Base-by-base conservation (phyloP, 2,113 vertebrate genomes). In the Hymenochirus boettgeri region DNA sequence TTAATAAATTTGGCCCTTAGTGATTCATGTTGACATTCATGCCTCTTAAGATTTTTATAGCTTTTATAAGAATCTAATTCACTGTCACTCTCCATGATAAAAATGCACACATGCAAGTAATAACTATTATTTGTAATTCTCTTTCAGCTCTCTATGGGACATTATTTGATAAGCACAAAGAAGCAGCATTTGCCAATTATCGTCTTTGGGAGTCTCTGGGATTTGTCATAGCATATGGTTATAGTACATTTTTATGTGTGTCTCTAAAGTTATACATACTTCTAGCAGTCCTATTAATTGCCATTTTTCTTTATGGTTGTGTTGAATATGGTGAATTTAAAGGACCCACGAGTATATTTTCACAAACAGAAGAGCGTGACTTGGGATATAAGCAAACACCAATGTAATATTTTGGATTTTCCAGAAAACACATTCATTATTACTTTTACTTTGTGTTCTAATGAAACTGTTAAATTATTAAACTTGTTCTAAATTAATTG, bases 141-240 rank as follows among this genome's bases (percentile, higher is more conserved):
- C 31, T 61, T 62, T 8, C 81, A 91, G 89, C 89, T 19, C 76
- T 91, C 7, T 91, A 90, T 4, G 89, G 88, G n/a, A 3, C 84
- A 70, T 84, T 91, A 19, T 91, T 91, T 70, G 48, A 81, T 0
- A 47, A 67, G 2, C 61, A 82, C 51, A 90, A 90, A 73, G 89
- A 90, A 72, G 89, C 89, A 0, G 89, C 83, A 0, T 91, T 91
- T 18, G 88, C 89, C 52, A 91, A 91, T 78, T 91, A 90, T 74
- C 82, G 89, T 1, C 88, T 91, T 80, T 91, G 89, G 89, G 89
- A 91, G 74, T 91, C 89, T 0, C 71, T 90, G 1, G 89, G 89
- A 2, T 90, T 88, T 18, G 89, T 90, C 1, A 88, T 90, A 17
- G 88, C 89, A 48, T 91, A 90, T 11, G 88, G 86, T 12, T 91